Percentiles rank a stretch among this genome's conserved stretches.
phyloP scores from a whole-genome alignment of 30 jellyfish, hydroid and myxozoan genomes.

The Chrysaora quinquecirrha region DNA sequence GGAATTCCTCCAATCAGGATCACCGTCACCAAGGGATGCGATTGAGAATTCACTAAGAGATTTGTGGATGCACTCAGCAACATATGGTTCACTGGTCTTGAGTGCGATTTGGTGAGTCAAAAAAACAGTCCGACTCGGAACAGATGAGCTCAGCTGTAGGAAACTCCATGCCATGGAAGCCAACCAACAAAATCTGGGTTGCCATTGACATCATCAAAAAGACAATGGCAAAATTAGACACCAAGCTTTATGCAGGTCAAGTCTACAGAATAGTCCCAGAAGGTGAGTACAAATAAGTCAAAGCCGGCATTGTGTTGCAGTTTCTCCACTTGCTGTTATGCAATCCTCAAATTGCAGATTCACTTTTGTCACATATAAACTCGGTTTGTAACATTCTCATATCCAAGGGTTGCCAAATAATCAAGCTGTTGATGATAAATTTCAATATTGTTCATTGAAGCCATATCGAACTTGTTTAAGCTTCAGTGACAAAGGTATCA shows the following conservation, averaged over 20 bases:
- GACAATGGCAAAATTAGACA: slow-evolving; percentile 10
- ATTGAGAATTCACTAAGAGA: background rate
- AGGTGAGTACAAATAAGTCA: background rate
- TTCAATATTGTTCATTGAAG: background rate
- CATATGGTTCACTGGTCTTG: slow-evolving; percentile 5
- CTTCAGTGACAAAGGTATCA: background rate
- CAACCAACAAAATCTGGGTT: no score
- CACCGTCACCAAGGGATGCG: background rate
- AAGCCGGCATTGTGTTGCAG: background rate
- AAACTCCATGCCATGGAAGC: background rate
- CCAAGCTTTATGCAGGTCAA: slow-evolving; percentile 6
- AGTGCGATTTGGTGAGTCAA: slow-evolving; percentile 10
- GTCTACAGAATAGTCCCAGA: background rate
- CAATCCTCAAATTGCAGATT: slow-evolving; percentile 9
- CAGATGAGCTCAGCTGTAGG: background rate
- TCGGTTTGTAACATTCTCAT: no score
- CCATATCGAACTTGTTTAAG: background rate
- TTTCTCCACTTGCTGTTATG: no score
- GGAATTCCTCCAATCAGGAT: no score
- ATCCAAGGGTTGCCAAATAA: no score
- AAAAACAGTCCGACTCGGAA: background rate
- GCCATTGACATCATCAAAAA: slow-evolving; percentile 20
- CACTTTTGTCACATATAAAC: background rate
- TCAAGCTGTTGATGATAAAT: slow-evolving; percentile 1
- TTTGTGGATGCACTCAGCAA: no score